These are phyloP conservation scores for Athetis lepigone DNA, from an alignment of 2,888 invertebrate species.

Conservation along the genomic window DNA sequence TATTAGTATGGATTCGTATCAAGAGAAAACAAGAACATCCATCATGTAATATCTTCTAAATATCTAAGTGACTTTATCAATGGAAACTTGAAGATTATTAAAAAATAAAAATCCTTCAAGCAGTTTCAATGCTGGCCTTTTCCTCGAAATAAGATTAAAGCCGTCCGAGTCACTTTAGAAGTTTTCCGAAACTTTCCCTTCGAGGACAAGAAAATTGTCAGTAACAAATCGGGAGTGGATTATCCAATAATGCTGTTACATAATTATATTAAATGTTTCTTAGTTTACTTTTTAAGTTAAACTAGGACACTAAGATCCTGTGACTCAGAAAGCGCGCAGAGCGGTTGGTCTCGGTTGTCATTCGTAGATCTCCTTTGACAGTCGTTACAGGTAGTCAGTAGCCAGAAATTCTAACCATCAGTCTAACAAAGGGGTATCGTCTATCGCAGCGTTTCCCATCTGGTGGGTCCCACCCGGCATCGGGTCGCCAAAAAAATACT, in stretches of 20 bases:
- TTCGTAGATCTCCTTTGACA: too few species aligned
- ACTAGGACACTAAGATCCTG: too few species aligned
- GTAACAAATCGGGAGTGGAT: constrained; percentile 11
- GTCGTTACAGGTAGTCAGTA: too few species aligned
- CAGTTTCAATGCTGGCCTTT: constrained; percentile 3
- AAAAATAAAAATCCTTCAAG: neutral
- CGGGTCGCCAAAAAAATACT: too few species aligned
- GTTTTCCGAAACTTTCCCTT: constrained; percentile 16
- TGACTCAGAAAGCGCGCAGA: too few species aligned
- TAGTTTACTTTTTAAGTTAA: too few species aligned
- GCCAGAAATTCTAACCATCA: too few species aligned
- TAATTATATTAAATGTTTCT: constrained; percentile 19
- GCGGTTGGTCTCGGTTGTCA: too few species aligned
- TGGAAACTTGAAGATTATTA: neutral
- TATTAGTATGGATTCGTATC: too few species aligned
- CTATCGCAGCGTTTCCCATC: too few species aligned
- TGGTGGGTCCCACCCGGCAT: too few species aligned
- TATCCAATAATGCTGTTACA: constrained; percentile 5
- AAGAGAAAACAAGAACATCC: neutral
- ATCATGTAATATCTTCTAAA: neutral
- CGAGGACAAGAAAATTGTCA: constrained; percentile 9
- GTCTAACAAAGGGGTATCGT: too few species aligned
- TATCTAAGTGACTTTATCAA: neutral
- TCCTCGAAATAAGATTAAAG: constrained; percentile 18
- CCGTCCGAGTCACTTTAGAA: constrained; percentile 26